These are phyloP conservation scores for Pseudomyrmex cubaensis DNA, from an alignment of 1,140 invertebrate species.

Conservation along the genomic window DNA sequence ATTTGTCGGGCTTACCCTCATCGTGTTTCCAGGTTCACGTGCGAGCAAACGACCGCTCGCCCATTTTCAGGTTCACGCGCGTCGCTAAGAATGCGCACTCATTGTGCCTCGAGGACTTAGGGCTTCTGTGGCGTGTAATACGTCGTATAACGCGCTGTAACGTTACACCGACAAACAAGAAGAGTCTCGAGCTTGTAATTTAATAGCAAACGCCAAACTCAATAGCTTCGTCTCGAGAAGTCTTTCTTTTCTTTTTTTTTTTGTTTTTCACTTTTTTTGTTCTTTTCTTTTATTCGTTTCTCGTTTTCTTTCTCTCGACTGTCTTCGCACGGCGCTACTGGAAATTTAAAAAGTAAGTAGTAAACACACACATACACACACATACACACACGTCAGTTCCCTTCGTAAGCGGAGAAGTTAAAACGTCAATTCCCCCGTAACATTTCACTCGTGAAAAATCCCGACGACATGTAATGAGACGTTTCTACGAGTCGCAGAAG, in stretches of 20 bases:
- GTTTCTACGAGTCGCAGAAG: conserved; percentile 9
- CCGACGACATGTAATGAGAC: conserved; percentile 28
- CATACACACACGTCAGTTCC: neutral
- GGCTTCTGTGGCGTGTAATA: conserved; percentile 71
- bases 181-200: conserved; percentile 76
- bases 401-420: neutral
- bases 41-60: conserved; percentile 52
- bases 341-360: conserved; percentile 10
- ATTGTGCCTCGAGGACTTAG: conserved; percentile 67
- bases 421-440: neutral
- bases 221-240: conserved; percentile 68
- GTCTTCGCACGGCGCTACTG: neutral
- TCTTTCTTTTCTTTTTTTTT: conserved; percentile 14
- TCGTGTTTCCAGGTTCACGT: conserved; percentile 73
- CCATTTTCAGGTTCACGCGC: conserved; percentile 21
- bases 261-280: neutral
- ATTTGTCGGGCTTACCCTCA: conserved; percentile 61
- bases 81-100: conserved; percentile 72
- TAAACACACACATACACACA: neutral
- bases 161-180: conserved; percentile 72
- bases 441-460: conserved; percentile 6
- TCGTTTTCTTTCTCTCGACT: neutral
- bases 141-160: conserved; percentile 72
- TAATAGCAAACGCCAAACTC: conserved; percentile 81
- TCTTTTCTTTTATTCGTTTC: neutral